A percentile compares a stretch with the other conserved stretches of the same genome.
Evolutionary conservation across 2,113 vertebrate genomes (phyloP).

Genomic region (Crypturellus undulatus): DNA sequence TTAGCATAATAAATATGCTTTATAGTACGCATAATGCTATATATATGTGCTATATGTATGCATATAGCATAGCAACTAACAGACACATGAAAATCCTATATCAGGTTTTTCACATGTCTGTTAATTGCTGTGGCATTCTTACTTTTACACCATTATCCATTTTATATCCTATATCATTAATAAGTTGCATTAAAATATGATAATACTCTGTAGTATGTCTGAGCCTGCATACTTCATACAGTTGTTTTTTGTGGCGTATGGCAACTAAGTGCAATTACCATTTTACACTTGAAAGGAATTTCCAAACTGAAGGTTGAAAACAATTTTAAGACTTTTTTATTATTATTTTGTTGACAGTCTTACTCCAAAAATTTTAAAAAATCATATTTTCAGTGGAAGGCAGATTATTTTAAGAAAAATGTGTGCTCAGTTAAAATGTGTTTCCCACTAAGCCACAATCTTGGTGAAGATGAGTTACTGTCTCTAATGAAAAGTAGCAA

Average conservation of each 20-base stretch:
- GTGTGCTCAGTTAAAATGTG: neutral
- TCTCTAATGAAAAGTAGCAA: neutral
- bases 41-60: too few species aligned
- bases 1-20: too few species aligned
- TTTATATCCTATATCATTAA: neutral
- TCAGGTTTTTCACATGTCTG: neutral
- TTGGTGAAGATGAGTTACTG: neutral
- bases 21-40: too few species aligned
- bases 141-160: neutral
- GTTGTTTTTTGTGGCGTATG: neutral
- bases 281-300: neutral
- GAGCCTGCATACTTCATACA: accelerated
- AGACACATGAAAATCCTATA: too few species aligned
- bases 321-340: neutral
- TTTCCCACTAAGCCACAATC: neutral
- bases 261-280: neutral
- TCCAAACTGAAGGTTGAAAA: neutral
- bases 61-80: too few species aligned
- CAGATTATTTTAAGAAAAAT: neutral
- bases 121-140: neutral
- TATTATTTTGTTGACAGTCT: neutral
- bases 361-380: neutral
- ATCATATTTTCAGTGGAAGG: neutral
- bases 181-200: neutral
- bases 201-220: neutral